A percentile compares a stretch with the other conserved stretches of the same genome.
Evolutionary conservation across 2,888 invertebrate genomes (phyloP).

Genomic region (Hirudinaria manillensis): DNA sequence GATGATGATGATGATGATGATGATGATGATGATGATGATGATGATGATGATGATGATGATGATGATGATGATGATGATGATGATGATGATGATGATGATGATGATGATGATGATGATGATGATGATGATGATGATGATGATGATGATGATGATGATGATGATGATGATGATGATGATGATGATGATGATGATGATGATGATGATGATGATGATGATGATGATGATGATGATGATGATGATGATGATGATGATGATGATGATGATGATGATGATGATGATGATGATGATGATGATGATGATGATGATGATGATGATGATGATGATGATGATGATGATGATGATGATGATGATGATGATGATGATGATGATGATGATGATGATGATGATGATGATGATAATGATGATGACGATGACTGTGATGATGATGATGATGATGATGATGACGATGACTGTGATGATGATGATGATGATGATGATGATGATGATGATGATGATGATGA

Average conservation of each 20-base stretch:
- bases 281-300: conserved; percentile 1
- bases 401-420: background rate
- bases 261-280: conserved; percentile 4
- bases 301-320: conserved; percentile 4
- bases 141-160: conserved; percentile 4
- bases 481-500: conserved; percentile 1
- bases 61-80: conserved; percentile 2
- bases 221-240: conserved; percentile 4
- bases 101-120: background rate
- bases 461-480: conserved; percentile 4
- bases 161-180: conserved; percentile 4
- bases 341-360: conserved; percentile 4
- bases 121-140: background rate
- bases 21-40: conserved; percentile 4
- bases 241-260: conserved; percentile 1
- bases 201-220: conserved; percentile 1
- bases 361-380: conserved; percentile 1
- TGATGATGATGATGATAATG: conserved; percentile 1
- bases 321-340: conserved; percentile 1
- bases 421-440: conserved; percentile 2
- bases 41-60: too few species aligned
- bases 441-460: background rate
- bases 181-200: conserved; percentile 1
- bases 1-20: conserved; percentile 1
- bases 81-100: background rate